phyloP scores from a whole-genome alignment of 2,888 invertebrate genomes.

The Aphidoletes aphidimyza region DNA sequence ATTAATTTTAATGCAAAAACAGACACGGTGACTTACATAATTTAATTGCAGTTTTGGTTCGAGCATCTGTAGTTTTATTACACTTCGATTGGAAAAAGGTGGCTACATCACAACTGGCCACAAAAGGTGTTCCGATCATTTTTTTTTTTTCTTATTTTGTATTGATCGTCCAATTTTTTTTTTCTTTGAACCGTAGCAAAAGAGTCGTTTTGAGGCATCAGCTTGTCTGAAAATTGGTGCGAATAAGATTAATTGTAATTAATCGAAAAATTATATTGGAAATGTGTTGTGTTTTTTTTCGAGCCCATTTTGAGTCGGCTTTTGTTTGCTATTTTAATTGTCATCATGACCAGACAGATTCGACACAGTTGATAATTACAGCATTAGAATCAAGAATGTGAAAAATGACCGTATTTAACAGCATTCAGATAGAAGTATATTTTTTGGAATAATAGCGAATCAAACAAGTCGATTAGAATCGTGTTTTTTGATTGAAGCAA shows the following conservation, averaged over 20 bases:
- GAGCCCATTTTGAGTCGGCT: neutral
- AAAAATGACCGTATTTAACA: conserved; percentile 43
- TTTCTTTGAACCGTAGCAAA: too few relatives aligned
- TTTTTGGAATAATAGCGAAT: neutral
- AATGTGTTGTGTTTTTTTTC: neutral
- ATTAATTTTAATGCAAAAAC: neutral
- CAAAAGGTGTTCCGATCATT: conserved; percentile 31
- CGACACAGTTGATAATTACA: neutral
- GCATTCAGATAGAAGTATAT: neutral
- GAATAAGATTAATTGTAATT: conserved; percentile 35
- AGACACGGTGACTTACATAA: neutral
- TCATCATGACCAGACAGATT: conserved; percentile 22
- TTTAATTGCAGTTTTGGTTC: conserved; percentile 35
- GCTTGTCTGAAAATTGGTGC: neutral
- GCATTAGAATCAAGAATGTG: neutral
- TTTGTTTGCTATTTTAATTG: conserved; percentile 47
- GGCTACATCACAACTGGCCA: neutral
- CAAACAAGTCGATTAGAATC: neutral
- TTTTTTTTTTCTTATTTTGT: neutral
- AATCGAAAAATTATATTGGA: conserved; percentile 9
- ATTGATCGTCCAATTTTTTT: too few relatives aligned
- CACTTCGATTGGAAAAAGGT: neutral
- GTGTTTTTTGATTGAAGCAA: conserved; percentile 2
- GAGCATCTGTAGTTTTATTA: conserved; percentile 33
- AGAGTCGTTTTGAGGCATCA: neutral